Percentiles rank a stretch among this genome's conserved stretches.
phyloP scores from a whole-genome alignment of 2,888 invertebrate species.

The Thymelicus acteon region DNA sequence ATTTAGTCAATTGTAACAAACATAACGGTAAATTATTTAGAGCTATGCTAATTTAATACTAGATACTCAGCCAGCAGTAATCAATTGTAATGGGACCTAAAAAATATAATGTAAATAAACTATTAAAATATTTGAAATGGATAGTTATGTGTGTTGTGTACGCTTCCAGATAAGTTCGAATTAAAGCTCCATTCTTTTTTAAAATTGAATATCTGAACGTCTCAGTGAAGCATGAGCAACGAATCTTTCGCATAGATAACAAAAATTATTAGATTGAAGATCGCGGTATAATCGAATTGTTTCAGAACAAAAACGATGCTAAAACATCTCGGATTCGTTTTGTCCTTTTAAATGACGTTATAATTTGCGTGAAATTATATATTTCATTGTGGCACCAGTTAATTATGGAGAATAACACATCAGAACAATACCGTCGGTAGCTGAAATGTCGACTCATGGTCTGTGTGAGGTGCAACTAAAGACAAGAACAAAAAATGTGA shows the following conservation, averaged over 20 bases:
- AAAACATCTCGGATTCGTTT: conserved; percentile 30
- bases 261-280: conserved; percentile 29
- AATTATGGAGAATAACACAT: conserved; percentile 68
- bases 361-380: conserved; percentile 78
- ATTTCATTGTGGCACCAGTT: conserved; percentile 60
- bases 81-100: no score
- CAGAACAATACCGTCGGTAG: conserved; percentile 50
- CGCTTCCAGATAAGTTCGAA: conserved; percentile 10
- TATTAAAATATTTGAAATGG: conserved; percentile 2
- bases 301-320: conserved; percentile 29
- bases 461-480: conserved; percentile 42
- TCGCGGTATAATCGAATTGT: conserved; percentile 28
- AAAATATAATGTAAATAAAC: conserved; percentile 1
- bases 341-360: conserved; percentile 57
- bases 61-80: no score
- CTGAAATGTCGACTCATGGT: conserved; percentile 48
- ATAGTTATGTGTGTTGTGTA: no score
- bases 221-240: neutral
- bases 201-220: conserved; percentile 8
- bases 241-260: conserved; percentile 12
- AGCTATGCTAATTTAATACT: no score
- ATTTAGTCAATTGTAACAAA: no score
- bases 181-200: conserved; percentile 9
- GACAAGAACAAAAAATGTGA: conserved; percentile 37
- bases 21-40: no score